These are phyloP conservation scores for Hipparchia sbordonii DNA, from an alignment of 2,888 invertebrate species.

Conservation along the genomic window DNA sequence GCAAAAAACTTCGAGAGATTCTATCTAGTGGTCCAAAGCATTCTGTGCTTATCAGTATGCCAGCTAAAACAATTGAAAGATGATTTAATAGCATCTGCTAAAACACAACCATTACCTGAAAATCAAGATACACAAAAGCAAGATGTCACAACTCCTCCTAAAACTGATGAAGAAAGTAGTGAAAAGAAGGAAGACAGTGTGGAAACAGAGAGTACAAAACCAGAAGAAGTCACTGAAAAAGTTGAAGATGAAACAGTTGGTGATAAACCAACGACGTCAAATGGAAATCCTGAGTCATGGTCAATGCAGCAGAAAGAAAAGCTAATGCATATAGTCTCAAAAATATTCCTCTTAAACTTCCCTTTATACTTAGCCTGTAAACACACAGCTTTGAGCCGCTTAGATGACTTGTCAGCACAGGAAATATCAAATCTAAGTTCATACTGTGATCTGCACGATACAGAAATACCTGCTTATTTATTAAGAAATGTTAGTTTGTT, in stretches of 20 bases:
- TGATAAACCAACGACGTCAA: conserved; percentile 49
- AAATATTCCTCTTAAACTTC: conserved; percentile 94
- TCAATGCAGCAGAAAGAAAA: conserved; percentile 93
- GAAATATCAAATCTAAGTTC: conserved; percentile 91
- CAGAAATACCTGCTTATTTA: conserved; percentile 95
- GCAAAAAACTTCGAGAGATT: conserved; percentile 96
- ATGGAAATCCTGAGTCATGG: conserved; percentile 83
- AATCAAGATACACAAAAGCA: conserved; percentile 56
- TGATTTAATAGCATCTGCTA: conserved; percentile 75
- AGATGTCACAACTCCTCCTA: conserved; percentile 52
- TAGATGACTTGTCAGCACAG: conserved; percentile 92
- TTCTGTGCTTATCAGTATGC: conserved; percentile 91
- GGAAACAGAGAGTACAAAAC: conserved; percentile 50
- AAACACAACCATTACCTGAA: conserved; percentile 54
- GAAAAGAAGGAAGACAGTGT: conserved; percentile 50
- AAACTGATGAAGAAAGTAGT: conserved; percentile 53
- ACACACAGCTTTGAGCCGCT: conserved; percentile 90
- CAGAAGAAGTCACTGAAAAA: conserved; percentile 46
- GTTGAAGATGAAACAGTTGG: conserved; percentile 36
- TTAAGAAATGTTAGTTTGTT: conserved; percentile 96
- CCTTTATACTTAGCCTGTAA: conserved; percentile 94
- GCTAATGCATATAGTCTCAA: conserved; percentile 93
- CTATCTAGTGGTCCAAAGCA: conserved; percentile 93
- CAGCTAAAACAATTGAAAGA: conserved; percentile 89
- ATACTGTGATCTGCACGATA: conserved; percentile 96